These are phyloP conservation scores for Athene noctua DNA, from an alignment of 2,113 vertebrate genomes.

Conservation along the genomic window DNA sequence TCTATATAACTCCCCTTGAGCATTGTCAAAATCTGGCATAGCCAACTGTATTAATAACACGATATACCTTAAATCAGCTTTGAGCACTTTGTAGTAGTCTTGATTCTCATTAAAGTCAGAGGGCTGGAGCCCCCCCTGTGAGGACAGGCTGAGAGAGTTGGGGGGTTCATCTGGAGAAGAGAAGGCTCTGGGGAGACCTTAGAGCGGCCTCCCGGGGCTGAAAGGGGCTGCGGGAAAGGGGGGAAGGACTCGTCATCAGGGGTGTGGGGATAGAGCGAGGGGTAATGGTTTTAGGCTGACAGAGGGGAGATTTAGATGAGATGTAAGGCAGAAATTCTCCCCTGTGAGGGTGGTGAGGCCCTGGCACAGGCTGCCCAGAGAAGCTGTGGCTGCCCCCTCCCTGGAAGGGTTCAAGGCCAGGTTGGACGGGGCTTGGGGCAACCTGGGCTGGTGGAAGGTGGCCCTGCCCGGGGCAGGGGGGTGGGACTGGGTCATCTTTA, in stretches of 20 bases:
- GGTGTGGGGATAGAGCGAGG: accelerated
- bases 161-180: background rate
- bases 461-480: background rate
- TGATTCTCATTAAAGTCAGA: background rate
- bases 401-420: background rate
- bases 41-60: background rate
- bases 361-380: background rate
- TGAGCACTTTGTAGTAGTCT: background rate
- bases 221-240: background rate
- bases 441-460: background rate
- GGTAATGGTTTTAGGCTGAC: background rate
- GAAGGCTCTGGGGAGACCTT: background rate
- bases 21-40: background rate
- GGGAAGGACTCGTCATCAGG: background rate
- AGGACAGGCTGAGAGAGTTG: background rate
- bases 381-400: background rate
- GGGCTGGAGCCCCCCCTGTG: accelerated
- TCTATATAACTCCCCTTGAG: background rate
- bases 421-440: background rate
- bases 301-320: background rate
- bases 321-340: background rate
- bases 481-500: background rate
- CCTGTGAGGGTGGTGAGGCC: accelerated
- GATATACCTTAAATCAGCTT: background rate
- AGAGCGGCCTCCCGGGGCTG: accelerated